These are phyloP conservation scores for Orthosia incerta DNA, from an alignment of 2,888 invertebrate genomes.

Conservation along the genomic window DNA sequence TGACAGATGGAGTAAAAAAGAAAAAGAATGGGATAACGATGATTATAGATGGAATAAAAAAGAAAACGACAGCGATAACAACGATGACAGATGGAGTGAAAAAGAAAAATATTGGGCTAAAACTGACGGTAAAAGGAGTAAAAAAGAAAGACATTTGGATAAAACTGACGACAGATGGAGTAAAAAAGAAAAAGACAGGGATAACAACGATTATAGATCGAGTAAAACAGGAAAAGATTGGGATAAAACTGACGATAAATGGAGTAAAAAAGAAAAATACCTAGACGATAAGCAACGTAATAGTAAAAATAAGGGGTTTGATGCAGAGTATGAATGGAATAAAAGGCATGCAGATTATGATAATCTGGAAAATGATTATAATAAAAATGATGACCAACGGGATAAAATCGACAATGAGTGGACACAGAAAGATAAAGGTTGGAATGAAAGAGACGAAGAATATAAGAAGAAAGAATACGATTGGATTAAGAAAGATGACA, in stretches of 20 bases:
- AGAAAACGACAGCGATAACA: neutral
- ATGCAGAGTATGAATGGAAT: conserved; percentile 31
- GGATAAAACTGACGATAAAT: neutral
- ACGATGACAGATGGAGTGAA: too few relatives aligned
- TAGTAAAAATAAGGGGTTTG: neutral
- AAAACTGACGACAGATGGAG: neutral
- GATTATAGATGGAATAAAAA: neutral
- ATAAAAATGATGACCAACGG: neutral
- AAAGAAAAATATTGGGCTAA: too few relatives aligned
- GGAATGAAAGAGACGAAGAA: neutral
- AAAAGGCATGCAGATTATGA: conserved; percentile 19
- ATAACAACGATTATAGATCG: too few relatives aligned
- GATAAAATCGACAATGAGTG: neutral
- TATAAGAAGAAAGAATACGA: neutral
- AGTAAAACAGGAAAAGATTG: too few relatives aligned
- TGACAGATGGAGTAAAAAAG: too few relatives aligned
- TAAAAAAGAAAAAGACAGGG: neutral
- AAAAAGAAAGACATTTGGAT: too few relatives aligned
- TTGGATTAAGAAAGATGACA: neutral
- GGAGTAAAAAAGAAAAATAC: neutral
- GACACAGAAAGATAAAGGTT: neutral
- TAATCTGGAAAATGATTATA: neutral
- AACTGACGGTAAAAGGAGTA: neutral
- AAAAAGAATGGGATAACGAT: too few relatives aligned
- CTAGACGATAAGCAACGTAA: neutral